phyloP scores from a whole-genome alignment of 2,888 invertebrate species.

The Catocala sponsa region DNA sequence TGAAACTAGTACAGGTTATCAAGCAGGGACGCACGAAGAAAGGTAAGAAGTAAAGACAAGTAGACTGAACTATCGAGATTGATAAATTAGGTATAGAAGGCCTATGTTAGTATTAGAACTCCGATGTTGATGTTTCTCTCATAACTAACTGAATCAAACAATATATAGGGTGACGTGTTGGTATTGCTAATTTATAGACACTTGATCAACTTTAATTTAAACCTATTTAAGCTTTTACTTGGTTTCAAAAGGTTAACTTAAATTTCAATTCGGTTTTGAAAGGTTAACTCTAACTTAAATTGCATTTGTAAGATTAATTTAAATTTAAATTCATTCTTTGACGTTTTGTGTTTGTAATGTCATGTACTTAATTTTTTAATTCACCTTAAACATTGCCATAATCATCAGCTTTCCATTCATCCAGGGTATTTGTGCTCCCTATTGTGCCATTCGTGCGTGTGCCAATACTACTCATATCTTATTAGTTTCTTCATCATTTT shows the following conservation, averaged over 20 bases:
- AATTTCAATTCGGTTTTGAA: not conserved
- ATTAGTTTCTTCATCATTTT: not conserved
- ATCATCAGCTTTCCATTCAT: slow-evolving; percentile 20
- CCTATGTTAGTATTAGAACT: slow-evolving; percentile 38
- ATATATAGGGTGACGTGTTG: slow-evolving; percentile 13
- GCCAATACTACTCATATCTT: slow-evolving; percentile 32
- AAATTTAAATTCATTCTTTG: not conserved
- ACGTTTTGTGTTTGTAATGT: slow-evolving; percentile 1
- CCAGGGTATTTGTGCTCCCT: slow-evolving; percentile 46
- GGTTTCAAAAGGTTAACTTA: not conserved
- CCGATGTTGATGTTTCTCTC: slow-evolving; percentile 39
- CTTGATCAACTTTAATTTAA: not conserved
- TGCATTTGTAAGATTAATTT: not conserved
- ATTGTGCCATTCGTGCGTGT: slow-evolving; percentile 47
- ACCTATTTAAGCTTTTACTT: not conserved
- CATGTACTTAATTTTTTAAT: slow-evolving; percentile 5
- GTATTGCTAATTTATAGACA: slow-evolving; percentile 17
- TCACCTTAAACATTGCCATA: not conserved
- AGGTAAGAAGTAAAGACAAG: slow-evolving; percentile 59
- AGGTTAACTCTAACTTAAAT: not conserved
- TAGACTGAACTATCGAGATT: slow-evolving; percentile 35
- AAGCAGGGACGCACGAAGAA: slow-evolving; percentile 69
- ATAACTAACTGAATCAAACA: slow-evolving; percentile 23
- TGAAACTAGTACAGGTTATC: slow-evolving; percentile 77
- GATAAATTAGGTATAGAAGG: slow-evolving; percentile 28